A percentile compares a stretch with the other conserved stretches of the same genome.
Conservation (phyloP, 2,113 vertebrate genomes). For the Cromileptes altivelis region DNA sequence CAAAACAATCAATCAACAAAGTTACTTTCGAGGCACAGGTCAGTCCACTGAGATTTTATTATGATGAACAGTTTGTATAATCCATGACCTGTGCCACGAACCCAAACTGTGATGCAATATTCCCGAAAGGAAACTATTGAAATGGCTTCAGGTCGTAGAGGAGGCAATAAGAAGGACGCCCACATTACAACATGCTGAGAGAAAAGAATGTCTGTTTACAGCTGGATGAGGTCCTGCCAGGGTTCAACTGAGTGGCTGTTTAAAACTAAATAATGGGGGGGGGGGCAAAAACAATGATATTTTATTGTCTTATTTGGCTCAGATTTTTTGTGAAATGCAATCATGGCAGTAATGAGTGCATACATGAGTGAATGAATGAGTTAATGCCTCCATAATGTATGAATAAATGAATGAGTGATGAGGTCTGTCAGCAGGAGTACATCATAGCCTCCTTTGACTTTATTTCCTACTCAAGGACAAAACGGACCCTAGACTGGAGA, state of each 20-base stretch:
- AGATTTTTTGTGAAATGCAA: not conserved
- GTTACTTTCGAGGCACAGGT: not conserved
- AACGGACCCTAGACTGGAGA: conserved; percentile 43
- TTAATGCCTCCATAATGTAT: not conserved
- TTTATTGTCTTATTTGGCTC: not conserved
- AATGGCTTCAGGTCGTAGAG: conserved; percentile 40
- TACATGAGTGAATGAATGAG: not conserved
- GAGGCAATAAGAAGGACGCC: conserved; percentile 31
- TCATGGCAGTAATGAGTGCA: not conserved
- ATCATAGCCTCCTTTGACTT: conserved; percentile 35
- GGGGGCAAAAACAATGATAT: not conserved
- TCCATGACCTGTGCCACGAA: not conserved
- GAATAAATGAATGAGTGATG: conserved; percentile 21
- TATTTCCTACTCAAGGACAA: conserved; percentile 53
- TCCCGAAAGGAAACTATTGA: conserved; percentile 2
- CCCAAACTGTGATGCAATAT: conserved; percentile 29
- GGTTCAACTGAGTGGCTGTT: conserved; percentile 29
- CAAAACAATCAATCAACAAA: no score
- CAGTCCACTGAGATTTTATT: not conserved
- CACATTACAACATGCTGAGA: conserved; percentile 67
- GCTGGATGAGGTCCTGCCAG: conserved; percentile 29
- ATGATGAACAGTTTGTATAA: not conserved
- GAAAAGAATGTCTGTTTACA: conserved; percentile 59
- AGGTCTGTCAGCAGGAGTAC: conserved; percentile 5
- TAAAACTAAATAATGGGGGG: conserved; percentile 6